Percentiles rank a stretch among this genome's conserved stretches.
phyloP scores from a whole-genome alignment of 2,797 vertebrate species.

The Danio choprae region DNA sequence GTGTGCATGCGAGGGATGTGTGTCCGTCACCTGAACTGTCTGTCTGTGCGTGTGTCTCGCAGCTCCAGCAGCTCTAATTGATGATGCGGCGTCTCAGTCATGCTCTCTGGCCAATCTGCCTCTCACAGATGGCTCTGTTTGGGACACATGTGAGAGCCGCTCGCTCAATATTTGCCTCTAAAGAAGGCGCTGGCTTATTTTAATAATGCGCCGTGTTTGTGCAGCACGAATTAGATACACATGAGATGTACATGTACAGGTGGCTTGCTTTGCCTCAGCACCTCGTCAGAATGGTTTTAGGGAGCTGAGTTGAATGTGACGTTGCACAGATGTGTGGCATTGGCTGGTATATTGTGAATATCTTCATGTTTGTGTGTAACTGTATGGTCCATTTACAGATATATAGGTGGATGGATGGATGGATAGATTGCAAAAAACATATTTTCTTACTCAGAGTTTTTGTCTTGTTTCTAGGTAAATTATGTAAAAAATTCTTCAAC shows the following conservation, averaged over 20 bases:
- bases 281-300: not conserved
- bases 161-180: conserved; percentile 53
- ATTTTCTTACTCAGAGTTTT: too few species aligned
- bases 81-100: conserved; percentile 52
- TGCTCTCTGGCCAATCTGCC: conserved; percentile 45
- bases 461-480: too few species aligned
- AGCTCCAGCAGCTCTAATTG: conserved; percentile 55
- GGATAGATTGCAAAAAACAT: too few species aligned
- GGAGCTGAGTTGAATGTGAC: not conserved
- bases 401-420: not conserved
- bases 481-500: too few species aligned
- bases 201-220: conserved; percentile 27
- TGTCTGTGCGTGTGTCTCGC: conserved; percentile 31
- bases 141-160: conserved; percentile 44
- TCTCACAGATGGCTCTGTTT: conserved; percentile 53
- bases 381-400: not conserved
- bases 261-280: conserved; percentile 20
- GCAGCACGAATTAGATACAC: conserved; percentile 21
- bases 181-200: conserved; percentile 37
- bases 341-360: not conserved
- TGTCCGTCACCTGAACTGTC: conserved; percentile 14
- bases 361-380: not conserved
- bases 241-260: conserved; percentile 24
- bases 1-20: too few species aligned
- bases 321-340: not conserved